Conservation (phyloP, 2,797 vertebrate species). For the Parauchenoglanis punctatus region DNA sequence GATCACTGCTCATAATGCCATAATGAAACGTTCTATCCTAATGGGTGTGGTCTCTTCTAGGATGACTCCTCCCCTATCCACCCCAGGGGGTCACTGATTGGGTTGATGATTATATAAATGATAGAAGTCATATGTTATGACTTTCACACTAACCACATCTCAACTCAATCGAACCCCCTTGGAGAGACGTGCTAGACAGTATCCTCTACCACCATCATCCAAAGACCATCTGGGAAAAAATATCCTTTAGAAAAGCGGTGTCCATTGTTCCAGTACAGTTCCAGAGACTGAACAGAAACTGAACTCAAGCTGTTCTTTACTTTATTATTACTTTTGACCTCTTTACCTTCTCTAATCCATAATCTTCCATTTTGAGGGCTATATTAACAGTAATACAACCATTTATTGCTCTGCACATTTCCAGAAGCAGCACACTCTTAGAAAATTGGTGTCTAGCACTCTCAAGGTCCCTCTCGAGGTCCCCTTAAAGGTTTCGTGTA, state of each 20-base stretch:
- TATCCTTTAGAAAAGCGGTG: background rate
- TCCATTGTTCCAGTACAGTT: background rate
- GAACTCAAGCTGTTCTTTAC: background rate
- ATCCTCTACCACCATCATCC: background rate
- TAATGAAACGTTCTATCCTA: background rate
- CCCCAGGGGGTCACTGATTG: background rate
- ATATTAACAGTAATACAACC: constrained; percentile 3
- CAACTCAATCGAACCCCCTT: background rate
- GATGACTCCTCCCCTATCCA: no score
- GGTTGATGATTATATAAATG: background rate
- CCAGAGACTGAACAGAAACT: background rate
- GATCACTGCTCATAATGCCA: background rate
- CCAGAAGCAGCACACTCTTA: background rate
- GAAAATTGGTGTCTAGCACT: background rate
- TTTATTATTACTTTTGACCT: background rate
- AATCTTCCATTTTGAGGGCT: background rate
- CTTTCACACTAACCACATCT: background rate
- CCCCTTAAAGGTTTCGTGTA: background rate
- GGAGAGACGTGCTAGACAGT: background rate
- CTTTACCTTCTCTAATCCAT: background rate
- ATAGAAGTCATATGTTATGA: background rate
- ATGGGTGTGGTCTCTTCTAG: background rate
- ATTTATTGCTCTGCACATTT: background rate
- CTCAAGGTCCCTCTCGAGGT: background rate
- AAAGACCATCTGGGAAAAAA: background rate